Conservation (phyloP, 2,888 invertebrate genomes). For the Petrolisthes manimaculis region DNA sequence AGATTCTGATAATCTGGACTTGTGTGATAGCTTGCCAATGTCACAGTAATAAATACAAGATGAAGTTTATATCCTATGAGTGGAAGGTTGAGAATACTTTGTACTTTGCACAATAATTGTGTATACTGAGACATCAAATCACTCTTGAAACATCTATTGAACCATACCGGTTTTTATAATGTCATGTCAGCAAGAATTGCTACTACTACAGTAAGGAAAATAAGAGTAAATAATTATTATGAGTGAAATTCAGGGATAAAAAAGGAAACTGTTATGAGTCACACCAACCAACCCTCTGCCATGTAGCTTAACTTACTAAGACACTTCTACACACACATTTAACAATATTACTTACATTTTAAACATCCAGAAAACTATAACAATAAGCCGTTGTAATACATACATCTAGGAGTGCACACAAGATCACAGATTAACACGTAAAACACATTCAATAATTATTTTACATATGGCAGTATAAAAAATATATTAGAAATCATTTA, state of each 20-base stretch:
- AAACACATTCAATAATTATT: constrained; percentile 30
- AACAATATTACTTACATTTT: constrained; percentile 15
- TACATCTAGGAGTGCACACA: constrained; percentile 25
- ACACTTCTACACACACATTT: constrained; percentile 5
- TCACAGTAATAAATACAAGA: too few relatives aligned
- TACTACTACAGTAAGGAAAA: not conserved
- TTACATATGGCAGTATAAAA: constrained; percentile 46
- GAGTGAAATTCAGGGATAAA: not conserved
- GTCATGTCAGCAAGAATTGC: too few relatives aligned
- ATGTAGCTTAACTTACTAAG: constrained; percentile 4
- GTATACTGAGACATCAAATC: too few relatives aligned
- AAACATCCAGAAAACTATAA: constrained; percentile 35
- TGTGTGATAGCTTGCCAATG: too few relatives aligned
- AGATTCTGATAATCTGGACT: too few relatives aligned
- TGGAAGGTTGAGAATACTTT: too few relatives aligned
- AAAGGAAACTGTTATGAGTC: not conserved
- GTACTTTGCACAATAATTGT: too few relatives aligned
- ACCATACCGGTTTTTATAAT: too few relatives aligned
- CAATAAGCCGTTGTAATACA: constrained; percentile 37
- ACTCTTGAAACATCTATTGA: too few relatives aligned
- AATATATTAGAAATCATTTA: constrained; percentile 25
- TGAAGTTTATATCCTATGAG: too few relatives aligned
- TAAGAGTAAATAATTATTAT: not conserved
- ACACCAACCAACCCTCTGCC: not conserved
- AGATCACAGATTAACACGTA: constrained; percentile 50